These are phyloP conservation scores for Trichacis sp. DNA, from an alignment of 2,888 invertebrate genomes.

Conservation along the genomic window DNA sequence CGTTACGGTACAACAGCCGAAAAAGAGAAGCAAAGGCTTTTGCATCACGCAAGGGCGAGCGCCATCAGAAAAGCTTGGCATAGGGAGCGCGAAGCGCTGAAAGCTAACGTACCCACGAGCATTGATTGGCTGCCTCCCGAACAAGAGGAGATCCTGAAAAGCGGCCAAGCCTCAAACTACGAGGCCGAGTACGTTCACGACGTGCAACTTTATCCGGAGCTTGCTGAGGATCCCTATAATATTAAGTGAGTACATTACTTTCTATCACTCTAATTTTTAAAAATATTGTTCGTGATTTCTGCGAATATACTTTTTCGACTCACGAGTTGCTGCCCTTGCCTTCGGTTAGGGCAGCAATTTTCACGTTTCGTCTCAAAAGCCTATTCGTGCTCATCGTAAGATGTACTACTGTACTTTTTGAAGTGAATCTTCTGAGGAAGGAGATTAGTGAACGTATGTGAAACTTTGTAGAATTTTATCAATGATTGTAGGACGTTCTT, in stretches of 20 bases:
- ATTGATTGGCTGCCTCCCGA: constrained; percentile 91
- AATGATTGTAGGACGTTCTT: too few species aligned
- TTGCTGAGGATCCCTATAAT: constrained; percentile 96
- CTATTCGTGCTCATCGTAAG: too few species aligned
- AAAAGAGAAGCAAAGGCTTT: constrained; percentile 87
- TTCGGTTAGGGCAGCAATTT: too few species aligned
- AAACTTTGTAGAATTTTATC: too few species aligned
- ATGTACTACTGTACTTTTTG: too few species aligned
- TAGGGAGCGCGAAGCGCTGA: constrained; percentile 86
- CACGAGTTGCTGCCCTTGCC: too few species aligned
- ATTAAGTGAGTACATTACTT: constrained; percentile 73
- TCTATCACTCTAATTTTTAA: too few species aligned
- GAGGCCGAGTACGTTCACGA: constrained; percentile 94
- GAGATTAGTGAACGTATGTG: too few species aligned
- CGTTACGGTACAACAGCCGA: constrained; percentile 94
- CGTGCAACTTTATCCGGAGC: constrained; percentile 88
- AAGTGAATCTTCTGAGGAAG: too few species aligned
- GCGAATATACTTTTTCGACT: too few species aligned
- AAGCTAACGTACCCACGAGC: constrained; percentile 81
- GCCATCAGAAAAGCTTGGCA: constrained; percentile 95
- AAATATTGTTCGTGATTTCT: too few species aligned
- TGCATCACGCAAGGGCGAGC: constrained; percentile 90
- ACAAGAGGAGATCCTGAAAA: constrained; percentile 88
- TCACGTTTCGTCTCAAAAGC: too few species aligned
- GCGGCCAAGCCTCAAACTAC: constrained; percentile 86